Percentiles rank a stretch among this genome's conserved stretches.
These are phyloP conservation scores for Ornithorhynchus anatinus DNA, from an alignment of 2,113 vertebrate species.

Conservation along the genomic window DNA sequence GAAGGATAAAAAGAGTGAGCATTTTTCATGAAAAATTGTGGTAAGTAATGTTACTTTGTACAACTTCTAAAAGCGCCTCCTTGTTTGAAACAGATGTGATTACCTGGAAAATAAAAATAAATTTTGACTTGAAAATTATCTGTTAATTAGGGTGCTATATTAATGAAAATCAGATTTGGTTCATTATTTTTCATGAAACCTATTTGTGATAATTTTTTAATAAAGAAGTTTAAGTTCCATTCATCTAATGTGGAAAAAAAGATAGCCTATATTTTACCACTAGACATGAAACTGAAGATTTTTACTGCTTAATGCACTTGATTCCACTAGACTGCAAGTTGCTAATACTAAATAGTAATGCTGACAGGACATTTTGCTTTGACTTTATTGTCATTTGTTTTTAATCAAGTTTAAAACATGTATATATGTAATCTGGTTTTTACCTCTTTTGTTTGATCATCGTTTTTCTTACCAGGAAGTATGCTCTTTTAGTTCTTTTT, in stretches of 20 bases:
- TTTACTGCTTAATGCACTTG: not conserved
- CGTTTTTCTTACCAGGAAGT: no score
- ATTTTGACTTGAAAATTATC: conserved; percentile 7
- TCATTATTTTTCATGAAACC: conserved; percentile 10
- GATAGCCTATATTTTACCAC: not conserved
- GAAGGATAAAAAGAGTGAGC: no score
- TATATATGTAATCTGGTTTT: not conserved
- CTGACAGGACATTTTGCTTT: not conserved
- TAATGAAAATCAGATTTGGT: conserved; percentile 3
- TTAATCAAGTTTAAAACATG: not conserved
- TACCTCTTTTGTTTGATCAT: no score
- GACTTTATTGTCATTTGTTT: not conserved
- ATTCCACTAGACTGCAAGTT: not conserved
- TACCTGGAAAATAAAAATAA: not conserved
- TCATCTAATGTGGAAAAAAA: conserved; percentile 41
- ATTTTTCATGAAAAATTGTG: not conserved
- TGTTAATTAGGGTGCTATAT: not conserved
- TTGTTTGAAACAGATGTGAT: not conserved
- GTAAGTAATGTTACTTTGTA: not conserved
- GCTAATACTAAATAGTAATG: not conserved
- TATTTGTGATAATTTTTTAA: conserved; percentile 43
- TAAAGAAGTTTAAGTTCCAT: conserved; percentile 21
- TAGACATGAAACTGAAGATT: conserved; percentile 36
- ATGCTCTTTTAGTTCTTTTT: no score
- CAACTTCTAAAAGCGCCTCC: not conserved